Conservation (phyloP, 2,113 vertebrate genomes). For the Cranoglanis bouderius region DNA sequence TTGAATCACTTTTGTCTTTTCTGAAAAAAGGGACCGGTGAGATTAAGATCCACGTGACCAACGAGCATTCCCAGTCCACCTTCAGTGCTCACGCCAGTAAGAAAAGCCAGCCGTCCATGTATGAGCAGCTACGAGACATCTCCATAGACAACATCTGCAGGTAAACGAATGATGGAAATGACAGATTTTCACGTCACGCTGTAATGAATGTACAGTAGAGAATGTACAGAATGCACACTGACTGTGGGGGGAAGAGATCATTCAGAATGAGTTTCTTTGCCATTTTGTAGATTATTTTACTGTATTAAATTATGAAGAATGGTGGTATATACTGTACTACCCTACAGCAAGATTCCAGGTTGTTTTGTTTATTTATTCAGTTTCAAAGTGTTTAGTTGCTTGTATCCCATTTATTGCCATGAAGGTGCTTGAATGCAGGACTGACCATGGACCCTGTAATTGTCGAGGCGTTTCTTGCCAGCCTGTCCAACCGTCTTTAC, state of each 20-base stretch:
- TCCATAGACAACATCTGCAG: constrained; percentile 99
- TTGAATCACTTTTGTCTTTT: not conserved
- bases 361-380: not conserved
- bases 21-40: constrained; percentile 77
- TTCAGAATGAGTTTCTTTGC: not conserved
- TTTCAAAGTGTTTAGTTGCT: not conserved
- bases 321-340: not conserved
- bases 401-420: not conserved
- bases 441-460: constrained; percentile 90
- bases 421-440: constrained; percentile 92
- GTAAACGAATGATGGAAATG: constrained; percentile 60
- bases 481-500: constrained; percentile 95
- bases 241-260: not conserved
- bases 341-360: no score
- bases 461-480: constrained; percentile 95
- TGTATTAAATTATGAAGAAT: not conserved
- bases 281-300: not conserved
- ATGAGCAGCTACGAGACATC: constrained; percentile 96
- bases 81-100: constrained; percentile 80
- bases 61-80: constrained; percentile 91
- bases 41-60: constrained; percentile 97
- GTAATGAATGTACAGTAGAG: not conserved
- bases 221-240: not conserved
- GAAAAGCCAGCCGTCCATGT: constrained; percentile 93
- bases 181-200: not conserved